Percentiles rank a stretch among this genome's conserved stretches.
These are phyloP conservation scores for Pandemis cinnamomeana DNA, from an alignment of 2,888 invertebrate species.

Conservation along the genomic window DNA sequence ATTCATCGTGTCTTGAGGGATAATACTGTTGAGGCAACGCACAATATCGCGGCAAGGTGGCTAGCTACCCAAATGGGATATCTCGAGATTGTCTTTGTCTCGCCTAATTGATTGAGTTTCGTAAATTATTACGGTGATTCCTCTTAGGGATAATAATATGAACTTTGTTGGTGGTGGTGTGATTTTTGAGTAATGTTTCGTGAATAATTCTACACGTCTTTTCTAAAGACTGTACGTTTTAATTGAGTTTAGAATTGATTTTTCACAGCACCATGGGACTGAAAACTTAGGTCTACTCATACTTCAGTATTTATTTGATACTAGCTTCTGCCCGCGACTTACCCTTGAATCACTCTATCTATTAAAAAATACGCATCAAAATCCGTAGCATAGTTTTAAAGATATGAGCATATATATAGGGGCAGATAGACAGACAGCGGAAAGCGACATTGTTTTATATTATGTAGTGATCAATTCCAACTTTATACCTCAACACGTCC, in stretches of 20 bases:
- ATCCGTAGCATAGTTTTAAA: too few species aligned
- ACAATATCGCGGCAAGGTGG: constrained; percentile 38
- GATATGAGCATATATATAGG: too few species aligned
- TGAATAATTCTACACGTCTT: not conserved
- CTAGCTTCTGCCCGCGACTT: too few species aligned
- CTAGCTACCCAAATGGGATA: constrained; percentile 39
- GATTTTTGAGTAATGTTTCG: constrained; percentile 5
- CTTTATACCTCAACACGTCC: too few species aligned
- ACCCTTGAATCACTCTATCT: too few species aligned
- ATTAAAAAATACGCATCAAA: too few species aligned
- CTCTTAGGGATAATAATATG: constrained; percentile 21
- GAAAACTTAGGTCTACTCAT: too few species aligned
- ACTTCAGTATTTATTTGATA: too few species aligned
- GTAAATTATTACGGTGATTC: constrained; percentile 35
- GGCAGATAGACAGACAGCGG: too few species aligned
- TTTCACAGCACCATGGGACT: too few species aligned
- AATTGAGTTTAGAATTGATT: not conserved
- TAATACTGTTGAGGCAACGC: constrained; percentile 46
- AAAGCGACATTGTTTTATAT: too few species aligned
- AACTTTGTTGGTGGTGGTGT: constrained; percentile 13
- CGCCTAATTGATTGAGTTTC: constrained; percentile 39
- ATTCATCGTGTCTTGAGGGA: constrained; percentile 56
- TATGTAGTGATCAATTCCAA: too few species aligned
- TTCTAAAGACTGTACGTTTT: not conserved
- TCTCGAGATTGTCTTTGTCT: constrained; percentile 41